Evolutionary conservation across 1,140 invertebrate species (phyloP).

Genomic region (Laodelphax striatellus): DNA sequence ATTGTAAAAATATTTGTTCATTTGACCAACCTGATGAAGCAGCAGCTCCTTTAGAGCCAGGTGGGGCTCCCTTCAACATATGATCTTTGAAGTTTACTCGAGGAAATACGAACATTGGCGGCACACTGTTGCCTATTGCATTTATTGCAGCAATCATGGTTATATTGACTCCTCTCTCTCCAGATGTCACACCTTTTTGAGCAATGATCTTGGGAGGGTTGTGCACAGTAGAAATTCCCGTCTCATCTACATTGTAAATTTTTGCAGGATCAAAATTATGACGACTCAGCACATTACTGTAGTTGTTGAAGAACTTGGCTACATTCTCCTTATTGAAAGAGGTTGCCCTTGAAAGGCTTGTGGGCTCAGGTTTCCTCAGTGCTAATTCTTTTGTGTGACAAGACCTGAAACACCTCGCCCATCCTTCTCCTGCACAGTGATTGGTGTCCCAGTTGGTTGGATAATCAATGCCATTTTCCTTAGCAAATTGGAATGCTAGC

Average conservation of each 20-base stretch:
- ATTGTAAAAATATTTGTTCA: slow-evolving; percentile 18
- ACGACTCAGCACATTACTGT: slow-evolving; percentile 12
- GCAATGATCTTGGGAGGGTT: slow-evolving; percentile 27
- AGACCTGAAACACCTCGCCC: too few relatives aligned
- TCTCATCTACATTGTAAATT: slow-evolving; percentile 36
- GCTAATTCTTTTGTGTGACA: background rate
- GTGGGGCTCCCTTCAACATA: slow-evolving; percentile 14
- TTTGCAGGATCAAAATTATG: slow-evolving; percentile 19
- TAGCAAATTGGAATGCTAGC: too few relatives aligned
- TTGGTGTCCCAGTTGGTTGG: too few relatives aligned
- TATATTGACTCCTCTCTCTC: slow-evolving; percentile 30
- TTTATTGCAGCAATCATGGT: slow-evolving; percentile 21
- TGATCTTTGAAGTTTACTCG: slow-evolving; percentile 25
- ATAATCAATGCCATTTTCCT: too few relatives aligned
- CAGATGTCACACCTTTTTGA: slow-evolving; percentile 27
- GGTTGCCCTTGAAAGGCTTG: slow-evolving; percentile 27
- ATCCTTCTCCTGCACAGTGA: too few relatives aligned
- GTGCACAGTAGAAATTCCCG: slow-evolving; percentile 33
- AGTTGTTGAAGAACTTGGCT: slow-evolving; percentile 23
- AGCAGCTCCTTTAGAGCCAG: slow-evolving; percentile 25
- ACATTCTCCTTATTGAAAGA: slow-evolving; percentile 27
- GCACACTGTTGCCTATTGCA: slow-evolving; percentile 19
- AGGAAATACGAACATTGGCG: slow-evolving; percentile 29
- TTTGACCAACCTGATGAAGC: slow-evolving; percentile 31
- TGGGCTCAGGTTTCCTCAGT: slow-evolving; percentile 20